Conservation (phyloP, 2,888 invertebrate genomes). For the Bhutanitis thaidina region DNA sequence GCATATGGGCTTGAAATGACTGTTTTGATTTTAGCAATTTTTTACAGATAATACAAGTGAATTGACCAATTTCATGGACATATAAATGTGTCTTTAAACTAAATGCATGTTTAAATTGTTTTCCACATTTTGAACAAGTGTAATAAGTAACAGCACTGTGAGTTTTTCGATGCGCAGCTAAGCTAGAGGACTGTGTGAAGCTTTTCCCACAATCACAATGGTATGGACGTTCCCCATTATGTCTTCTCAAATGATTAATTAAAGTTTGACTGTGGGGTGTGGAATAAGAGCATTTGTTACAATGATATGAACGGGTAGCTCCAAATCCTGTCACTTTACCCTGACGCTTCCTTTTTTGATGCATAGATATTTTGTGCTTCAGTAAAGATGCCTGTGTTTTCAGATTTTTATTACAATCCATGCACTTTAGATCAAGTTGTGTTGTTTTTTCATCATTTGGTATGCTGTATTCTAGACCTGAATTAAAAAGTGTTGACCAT, state of each 20-base stretch:
- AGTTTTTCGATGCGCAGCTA: constrained; percentile 62
- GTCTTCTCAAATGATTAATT: constrained; percentile 65
- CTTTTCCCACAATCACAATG: constrained; percentile 66
- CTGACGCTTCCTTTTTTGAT: constrained; percentile 53
- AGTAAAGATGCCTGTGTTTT: constrained; percentile 50
- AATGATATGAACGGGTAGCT: constrained; percentile 54
- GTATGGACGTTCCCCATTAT: constrained; percentile 68
- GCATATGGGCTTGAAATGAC: constrained; percentile 58
- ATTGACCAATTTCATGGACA: constrained; percentile 59
- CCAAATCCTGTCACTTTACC: constrained; percentile 65
- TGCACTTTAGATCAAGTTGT: constrained; percentile 31
- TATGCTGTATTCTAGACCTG: not conserved
- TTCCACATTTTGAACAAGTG: constrained; percentile 66
- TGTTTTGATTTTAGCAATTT: constrained; percentile 62
- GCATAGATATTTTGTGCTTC: constrained; percentile 59
- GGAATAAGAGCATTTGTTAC: constrained; percentile 61
- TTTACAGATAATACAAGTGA: constrained; percentile 58
- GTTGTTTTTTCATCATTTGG: not conserved
- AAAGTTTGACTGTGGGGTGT: constrained; percentile 71
- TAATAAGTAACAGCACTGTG: constrained; percentile 58
- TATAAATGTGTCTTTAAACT: constrained; percentile 59
- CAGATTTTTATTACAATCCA: constrained; percentile 49
- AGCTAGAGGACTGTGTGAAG: constrained; percentile 66
- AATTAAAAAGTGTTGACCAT: not conserved
- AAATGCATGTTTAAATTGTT: constrained; percentile 71